Percentiles rank a stretch among this genome's conserved stretches.
Evolutionary conservation across 2,888 invertebrate species (phyloP).

Genomic region (Melipona bicolor): DNA sequence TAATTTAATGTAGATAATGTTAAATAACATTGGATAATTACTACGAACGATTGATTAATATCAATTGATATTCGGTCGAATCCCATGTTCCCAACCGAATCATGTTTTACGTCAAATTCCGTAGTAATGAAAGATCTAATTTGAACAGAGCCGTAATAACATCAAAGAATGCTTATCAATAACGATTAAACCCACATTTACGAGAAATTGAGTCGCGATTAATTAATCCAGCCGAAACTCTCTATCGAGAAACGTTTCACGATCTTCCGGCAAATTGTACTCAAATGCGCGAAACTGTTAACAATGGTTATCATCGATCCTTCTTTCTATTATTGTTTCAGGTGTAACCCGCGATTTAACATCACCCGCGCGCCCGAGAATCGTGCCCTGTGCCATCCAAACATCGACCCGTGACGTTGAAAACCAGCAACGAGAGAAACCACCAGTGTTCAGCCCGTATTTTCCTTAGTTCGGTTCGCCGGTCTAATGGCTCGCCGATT

Average conservation of each 20-base stretch:
- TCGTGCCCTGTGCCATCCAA: no score
- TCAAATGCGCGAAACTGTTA: background rate
- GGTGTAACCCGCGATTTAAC: no score
- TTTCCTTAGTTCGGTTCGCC: background rate
- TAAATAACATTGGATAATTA: no score
- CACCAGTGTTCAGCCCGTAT: background rate
- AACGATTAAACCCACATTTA: background rate
- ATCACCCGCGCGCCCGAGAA: no score
- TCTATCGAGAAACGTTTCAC: background rate
- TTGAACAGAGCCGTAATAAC: background rate
- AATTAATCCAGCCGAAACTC: background rate
- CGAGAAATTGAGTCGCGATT: background rate
- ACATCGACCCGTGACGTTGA: background rate
- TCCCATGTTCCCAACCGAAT: background rate
- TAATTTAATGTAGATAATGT: background rate
- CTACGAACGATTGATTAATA: no score
- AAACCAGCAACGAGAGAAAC: background rate
- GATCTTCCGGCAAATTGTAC: background rate
- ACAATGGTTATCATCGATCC: background rate
- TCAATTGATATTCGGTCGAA: background rate
- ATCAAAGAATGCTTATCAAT: background rate
- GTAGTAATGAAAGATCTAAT: background rate
- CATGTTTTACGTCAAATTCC: background rate
- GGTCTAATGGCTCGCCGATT: slow-evolving; percentile 31
- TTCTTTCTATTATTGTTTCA: no score